Base-by-base conservation (phyloP, 2,888 invertebrate species). In the Oegoconia quadripuncta region DNA sequence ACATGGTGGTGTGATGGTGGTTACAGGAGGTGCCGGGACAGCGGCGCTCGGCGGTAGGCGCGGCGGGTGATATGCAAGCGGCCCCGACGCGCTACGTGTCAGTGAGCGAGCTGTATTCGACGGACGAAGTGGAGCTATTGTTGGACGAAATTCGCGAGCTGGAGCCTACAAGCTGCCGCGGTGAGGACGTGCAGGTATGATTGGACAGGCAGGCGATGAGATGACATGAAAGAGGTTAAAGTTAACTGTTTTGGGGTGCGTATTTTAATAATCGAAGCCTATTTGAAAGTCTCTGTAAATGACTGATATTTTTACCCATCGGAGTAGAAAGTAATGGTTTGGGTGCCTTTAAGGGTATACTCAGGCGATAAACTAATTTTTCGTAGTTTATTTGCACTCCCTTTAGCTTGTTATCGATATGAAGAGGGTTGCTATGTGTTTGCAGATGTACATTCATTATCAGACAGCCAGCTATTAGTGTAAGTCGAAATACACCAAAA, bases 101-200 rank as follows among this genome's bases (percentile, higher is more conserved):
- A 55, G 86, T 88, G 74, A 84, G 86, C 74, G 87, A 88, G 76
- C 75, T 88, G 71, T 88, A 88, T 65, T 79, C 84, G 56, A 79
- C 86, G 43, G 88, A 88, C 88, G 88, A 88, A 64, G 88, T 88
- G 84, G 88, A 87, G 81, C 83, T 88, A 74, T 64, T 88, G 65
- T 67, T 88, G 66, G 88, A 88, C 71, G 88, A 88, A 72, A 88
- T 88, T 49, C 69, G 88, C 52, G 87, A 86, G 68, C 81, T 88
- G 80, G 88, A 88, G 80, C 87, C 86, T 46, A 82, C 82, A 50
- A 82, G 83, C 74, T 84, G 84, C 57, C 83, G 81, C 66, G 84
- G 81, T 58, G 87, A 87, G 52, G 86, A 87, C 69, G 74, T 82
- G 70, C 83, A 84, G 78, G 78, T 72, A 43, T n/a, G n/a, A n/a